Evolutionary conservation across 2,797 vertebrate species (phyloP), one percentile per base, ranked within the genome.

Genomic region (Molothrus ater): DNA sequence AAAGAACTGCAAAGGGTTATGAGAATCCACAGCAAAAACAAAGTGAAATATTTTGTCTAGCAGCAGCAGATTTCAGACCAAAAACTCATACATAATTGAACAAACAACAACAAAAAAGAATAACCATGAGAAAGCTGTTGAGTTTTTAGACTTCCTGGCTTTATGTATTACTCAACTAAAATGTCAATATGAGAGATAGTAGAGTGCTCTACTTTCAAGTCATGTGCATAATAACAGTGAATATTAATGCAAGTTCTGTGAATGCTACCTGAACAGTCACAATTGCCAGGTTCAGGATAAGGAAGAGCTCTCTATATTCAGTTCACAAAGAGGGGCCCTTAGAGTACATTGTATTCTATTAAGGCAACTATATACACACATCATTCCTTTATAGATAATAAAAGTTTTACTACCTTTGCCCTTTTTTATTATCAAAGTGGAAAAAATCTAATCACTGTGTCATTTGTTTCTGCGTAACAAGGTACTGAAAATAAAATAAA

Each of bases 61-160:
- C n/a, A 82, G 60, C 56, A 95, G 79, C 65, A 60, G 5, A 83
- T 66, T 85, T 90, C 53, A 90, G 63, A 59, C 50, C 10, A 88
- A 86, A 82, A 86, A 57, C 53, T 65, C 71, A 93, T 87, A 50
- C 19, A 87, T 89, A 93, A 93, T 80, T 89, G 63, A 95, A 86
- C 5, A 59, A 84, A 70, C 16, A 72, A 48, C 29, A n/a, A 66
- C 13, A 54, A 61, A 32, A 59, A 80, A 64, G 20, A 80, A 88
- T 13, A 14, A 86, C 60, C 17, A 79, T 17, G 8, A 84, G 57
- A 87, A 94, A 48, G 66, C 17, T 56, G 79, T 20, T 2, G 0
- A 6, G 24, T 79, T 91, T 92, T 56, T 43, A 83, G 32, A 78
- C 66, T 89, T 95, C 50, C 75, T 92, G 72, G 31, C 53, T 93